Conservation (phyloP, 1,140 invertebrate genomes). For the Phenacoccus solenopsis region DNA sequence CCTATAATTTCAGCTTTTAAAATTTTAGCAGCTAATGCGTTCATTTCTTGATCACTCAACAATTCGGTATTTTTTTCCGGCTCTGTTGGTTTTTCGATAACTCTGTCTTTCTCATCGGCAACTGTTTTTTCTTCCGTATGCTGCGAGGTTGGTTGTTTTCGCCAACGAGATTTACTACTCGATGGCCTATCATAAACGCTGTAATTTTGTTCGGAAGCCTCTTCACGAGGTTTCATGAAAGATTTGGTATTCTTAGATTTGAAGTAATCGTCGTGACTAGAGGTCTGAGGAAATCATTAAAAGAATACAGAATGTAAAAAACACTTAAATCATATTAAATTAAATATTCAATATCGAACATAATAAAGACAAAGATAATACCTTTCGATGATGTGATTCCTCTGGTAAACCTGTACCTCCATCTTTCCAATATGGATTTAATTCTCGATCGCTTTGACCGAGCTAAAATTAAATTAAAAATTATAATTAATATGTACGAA, state of each 20-base stretch:
- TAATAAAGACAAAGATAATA: too few species aligned
- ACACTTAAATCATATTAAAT: too few species aligned
- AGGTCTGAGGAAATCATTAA: too few species aligned
- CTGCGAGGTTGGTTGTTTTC: background rate
- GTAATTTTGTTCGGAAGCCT: background rate
- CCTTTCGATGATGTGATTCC: constrained; percentile 11
- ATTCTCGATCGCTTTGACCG: constrained; percentile 55
- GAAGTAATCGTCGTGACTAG: too few species aligned
- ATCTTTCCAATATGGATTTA: constrained; percentile 88
- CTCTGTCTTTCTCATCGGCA: background rate
- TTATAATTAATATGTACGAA: background rate
- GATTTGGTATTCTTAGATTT: background rate
- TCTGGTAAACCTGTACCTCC: constrained; percentile 66
- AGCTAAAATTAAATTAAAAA: constrained; percentile 37
- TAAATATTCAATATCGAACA: too few species aligned
- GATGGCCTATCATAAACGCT: background rate
- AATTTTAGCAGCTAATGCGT: constrained; percentile 72
- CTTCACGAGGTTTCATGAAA: background rate
- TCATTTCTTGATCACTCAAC: constrained; percentile 34
- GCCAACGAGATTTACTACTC: background rate
- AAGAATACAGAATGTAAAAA: too few species aligned
- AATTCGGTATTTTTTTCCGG: background rate
- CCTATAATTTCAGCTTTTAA: constrained; percentile 85
- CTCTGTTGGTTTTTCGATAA: background rate
- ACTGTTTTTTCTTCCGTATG: too few species aligned